Base-by-base conservation (phyloP, 2,888 invertebrate species). In the Drosophila vallismaia region DNA sequence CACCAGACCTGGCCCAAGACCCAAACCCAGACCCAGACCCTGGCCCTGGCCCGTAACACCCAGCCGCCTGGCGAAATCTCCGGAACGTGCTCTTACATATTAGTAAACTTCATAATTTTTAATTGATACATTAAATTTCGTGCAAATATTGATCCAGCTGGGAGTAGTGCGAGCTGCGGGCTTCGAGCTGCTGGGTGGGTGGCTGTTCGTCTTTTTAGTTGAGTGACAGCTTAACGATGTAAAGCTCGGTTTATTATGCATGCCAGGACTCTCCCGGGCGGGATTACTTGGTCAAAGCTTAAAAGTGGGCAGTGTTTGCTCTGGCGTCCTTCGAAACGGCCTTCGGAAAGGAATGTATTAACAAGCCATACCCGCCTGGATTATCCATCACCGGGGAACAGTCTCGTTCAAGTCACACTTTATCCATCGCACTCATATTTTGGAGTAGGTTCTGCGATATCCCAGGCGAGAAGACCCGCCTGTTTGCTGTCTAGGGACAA, bases 91-190 rank as follows among this genome's bases (percentile, higher is more conserved):
- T 88, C 84, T 81, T 83, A 88, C 90, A 91, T 91, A 90, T 89
- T 89, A 90, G 89, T 79, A 89, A 88, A 90, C 90, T 91, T 91
- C 91, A 91, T 91, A 90, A 91, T 91, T 91, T 91, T 91, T 91
- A 91, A 91, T 91, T 91, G 91, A 91, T 91, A 91, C 91, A 91
- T 91, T 91, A 91, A 91, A 91, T 87, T 88, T 77, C 78, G 78
- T 77, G 77, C 86, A 88, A 88, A 86, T 89, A 86, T 88, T 88
- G 75, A 75, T 59, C 68, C 55, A 53, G 52, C 58, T 54, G 36
- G 36, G 63, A 73, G 74, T 64, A 62, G 55, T 56, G 69, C 26
- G 14, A 51, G 42, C 19, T 19, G 12, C 10, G 44, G 51, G 42
- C 19, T 19, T n/a, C 10, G 44, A 31, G 19, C 12, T 12, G 31